A percentile compares a stretch with the other conserved stretches of the same genome.
Evolutionary conservation across 30 jellyfish, hydroid and myxozoan genomes (phyloP).

Genomic region (Rhopilema esculentum): DNA sequence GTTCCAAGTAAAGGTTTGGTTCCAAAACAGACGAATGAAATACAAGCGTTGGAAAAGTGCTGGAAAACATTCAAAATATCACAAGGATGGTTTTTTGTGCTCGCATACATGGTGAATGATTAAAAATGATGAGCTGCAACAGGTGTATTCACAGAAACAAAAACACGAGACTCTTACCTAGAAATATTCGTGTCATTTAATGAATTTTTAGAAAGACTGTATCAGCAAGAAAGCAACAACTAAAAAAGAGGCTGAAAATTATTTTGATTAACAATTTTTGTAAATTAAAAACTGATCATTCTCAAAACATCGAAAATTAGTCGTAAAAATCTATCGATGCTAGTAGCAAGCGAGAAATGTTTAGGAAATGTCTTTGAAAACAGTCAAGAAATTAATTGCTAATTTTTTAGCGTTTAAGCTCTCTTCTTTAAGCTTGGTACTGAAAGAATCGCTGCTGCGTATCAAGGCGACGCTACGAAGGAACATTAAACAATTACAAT

Average conservation of each 20-base stretch:
- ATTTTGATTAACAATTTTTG: neutral
- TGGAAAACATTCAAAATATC: neutral
- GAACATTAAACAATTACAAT: neutral
- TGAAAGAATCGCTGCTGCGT: too few relatives aligned
- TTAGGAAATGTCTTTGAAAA: neutral
- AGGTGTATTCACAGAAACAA: neutral
- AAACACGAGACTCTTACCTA: neutral
- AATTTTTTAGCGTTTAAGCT: too few relatives aligned
- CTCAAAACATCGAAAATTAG: neutral
- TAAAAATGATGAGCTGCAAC: neutral
- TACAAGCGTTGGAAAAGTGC: conserved; percentile 69
- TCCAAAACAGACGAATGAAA: conserved; percentile 71
- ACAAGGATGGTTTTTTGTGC: conserved; percentile 24
- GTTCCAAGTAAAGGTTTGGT: conserved; percentile 79
- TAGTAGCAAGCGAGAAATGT: neutral
- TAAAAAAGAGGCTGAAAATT: too few relatives aligned
- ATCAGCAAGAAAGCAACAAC: too few relatives aligned
- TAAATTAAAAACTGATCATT: neutral
- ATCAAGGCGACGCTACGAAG: neutral
- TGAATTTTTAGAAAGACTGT: too few relatives aligned
- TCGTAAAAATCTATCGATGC: neutral
- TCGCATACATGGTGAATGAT: conserved; percentile 5
- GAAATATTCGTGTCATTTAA: too few relatives aligned
- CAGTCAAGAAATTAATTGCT: too few relatives aligned
- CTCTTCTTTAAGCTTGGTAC: too few relatives aligned